A percentile compares a stretch with the other conserved stretches of the same genome.
phyloP scores from a whole-genome alignment of 1,140 invertebrate species.

The Lysiphlebus fabarum region DNA sequence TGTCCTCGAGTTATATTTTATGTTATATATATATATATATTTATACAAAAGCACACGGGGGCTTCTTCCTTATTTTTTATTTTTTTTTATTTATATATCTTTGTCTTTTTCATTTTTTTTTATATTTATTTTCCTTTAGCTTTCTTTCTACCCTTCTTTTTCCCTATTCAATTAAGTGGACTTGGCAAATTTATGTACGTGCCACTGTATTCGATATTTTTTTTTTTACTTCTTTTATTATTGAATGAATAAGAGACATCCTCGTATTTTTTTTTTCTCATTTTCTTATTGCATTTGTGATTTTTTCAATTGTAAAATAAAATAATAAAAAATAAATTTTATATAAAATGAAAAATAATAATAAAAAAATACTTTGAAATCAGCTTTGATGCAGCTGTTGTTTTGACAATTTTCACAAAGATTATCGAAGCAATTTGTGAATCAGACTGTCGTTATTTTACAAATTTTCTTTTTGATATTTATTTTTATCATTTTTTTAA shows the following conservation, averaged over 20 bases:
- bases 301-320: background rate
- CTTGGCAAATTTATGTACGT: conserved; percentile 53
- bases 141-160: conserved; percentile 29
- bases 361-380: conserved; percentile 6
- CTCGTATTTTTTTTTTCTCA: conserved; percentile 5
- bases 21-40: too few relatives aligned
- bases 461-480: too few relatives aligned
- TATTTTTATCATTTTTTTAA: too few relatives aligned
- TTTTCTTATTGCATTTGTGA: background rate
- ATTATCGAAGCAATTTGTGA: conserved; percentile 2
- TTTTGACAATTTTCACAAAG: conserved; percentile 2
- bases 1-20: conserved; percentile 22
- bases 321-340: background rate
- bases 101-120: too few relatives aligned
- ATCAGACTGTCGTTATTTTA: too few relatives aligned
- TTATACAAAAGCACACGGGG: conserved; percentile 12
- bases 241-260: conserved; percentile 18
- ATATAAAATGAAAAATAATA: conserved; percentile 24
- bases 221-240: conserved; percentile 28
- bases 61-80: background rate
- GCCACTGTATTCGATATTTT: conserved; percentile 46
- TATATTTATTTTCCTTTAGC: conserved; percentile 25
- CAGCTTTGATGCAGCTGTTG: background rate
- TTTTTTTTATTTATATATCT: too few relatives aligned
- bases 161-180: conserved; percentile 54